Base-by-base conservation (phyloP, 2,888 invertebrate genomes). In the Tipula unca region DNA sequence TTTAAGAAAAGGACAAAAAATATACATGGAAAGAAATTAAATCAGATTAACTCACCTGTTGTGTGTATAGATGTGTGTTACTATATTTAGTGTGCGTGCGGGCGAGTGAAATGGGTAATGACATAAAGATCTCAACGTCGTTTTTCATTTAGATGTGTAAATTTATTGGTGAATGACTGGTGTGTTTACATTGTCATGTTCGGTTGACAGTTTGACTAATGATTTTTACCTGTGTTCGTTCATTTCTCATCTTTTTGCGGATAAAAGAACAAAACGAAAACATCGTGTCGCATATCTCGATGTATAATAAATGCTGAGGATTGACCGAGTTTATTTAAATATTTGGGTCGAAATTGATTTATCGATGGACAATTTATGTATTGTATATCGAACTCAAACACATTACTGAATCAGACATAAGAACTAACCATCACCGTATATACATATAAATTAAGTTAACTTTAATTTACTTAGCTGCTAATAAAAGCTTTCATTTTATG, bases 11-110 rank as follows among this genome's bases (percentile, higher is more conserved):
- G 48, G 17, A 48, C 20, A 48, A 17, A 48, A 48, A 48, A 48
- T 17, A 5, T 48, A 48, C 6, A 17, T 17, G 17, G 8, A 69
- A 69, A 25, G 25, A 69, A 69, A 25, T 69, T 25, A 69, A 69
- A 69, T 69, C 69, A 69, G 69, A 69, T 69, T 69, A 69, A 69
- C 25, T 69, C 69, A 69, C 69, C 69, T 69, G 69, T 69, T 69
- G 69, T 69, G 8, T 69, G 25, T 69, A 69, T 48, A 17, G 5
- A 39, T 10, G 69, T 69, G 10, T 69, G 25, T 20, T 17, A 17
- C n/a, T n/a, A 3, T 69, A 69, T 17, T 48, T 69, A 25, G 69
- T 69, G 69, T 25, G 25, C 69, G 25, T 10, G 69, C 69, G 2
- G 25, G 69, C 25, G 13, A 20, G 3, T 25, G 13, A 69, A 69